Evolutionary conservation across 1,140 invertebrate genomes (phyloP), one percentile per base, ranked within the genome.

Genomic region (Solenopsis fugax): DNA sequence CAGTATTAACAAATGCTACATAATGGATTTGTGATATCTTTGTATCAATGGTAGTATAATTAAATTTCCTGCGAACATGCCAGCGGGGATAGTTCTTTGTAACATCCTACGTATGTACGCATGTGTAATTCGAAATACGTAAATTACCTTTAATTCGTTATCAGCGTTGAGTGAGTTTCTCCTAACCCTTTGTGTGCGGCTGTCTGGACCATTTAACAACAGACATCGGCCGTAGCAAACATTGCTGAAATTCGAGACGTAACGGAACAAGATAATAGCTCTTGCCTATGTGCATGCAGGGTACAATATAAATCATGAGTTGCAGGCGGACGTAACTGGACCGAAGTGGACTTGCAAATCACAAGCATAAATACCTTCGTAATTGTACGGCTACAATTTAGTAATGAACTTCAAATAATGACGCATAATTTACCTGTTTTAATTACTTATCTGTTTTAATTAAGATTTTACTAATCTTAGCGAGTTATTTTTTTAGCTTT

Each of bases 161-260:
- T 34, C n/a, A n/a, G 54, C 50, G 2, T 18, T 16, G 12, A 64
- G 21, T 16, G 41, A 37, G 41, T 34, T 16, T 13, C 29, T 41
- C n/a, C 13, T 24, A 37, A 52, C 4, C 6, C 29, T 69, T 80
- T 71, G 48, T 71, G 37, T 71, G 29, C 34, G n/a, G n/a, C 48
- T 65, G 34, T 50, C 62, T 69, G 58, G 34, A 21, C 21, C 48
- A 81, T 81, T 81, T 81, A 81, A 80, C 34, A 50, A 78, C 58
- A 65, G 41, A 56, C 48, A 50, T 71, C 54, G 34, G 34, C 10
- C 0, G 29, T 69, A 81, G 69, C 69, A 41, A 81, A 54, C 29
- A 81, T 60, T 56, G 16, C 64, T 48, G 34, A 81, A 80, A 81
- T 71, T 81, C 64, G 13, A 81, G 24, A 41, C 54, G 24, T 1